Evolutionary conservation across 2,888 invertebrate genomes (phyloP).

Genomic region (Acanthosepion pharaonis): DNA sequence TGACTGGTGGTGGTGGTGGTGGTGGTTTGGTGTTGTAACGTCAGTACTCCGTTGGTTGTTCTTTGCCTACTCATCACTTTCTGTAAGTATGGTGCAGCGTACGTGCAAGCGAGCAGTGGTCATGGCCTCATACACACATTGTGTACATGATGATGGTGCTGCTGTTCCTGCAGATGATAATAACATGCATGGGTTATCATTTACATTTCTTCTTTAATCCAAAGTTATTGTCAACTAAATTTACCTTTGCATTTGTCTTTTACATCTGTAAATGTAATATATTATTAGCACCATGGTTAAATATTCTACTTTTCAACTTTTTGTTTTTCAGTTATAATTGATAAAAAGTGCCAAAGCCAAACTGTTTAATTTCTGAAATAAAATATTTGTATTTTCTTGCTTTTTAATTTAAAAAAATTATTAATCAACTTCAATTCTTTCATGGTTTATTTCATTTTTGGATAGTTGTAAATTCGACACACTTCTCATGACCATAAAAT

Average conservation of each 20-base stretch:
- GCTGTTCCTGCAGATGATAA: not conserved
- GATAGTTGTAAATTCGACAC: too few relatives aligned
- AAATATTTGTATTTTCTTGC: not conserved
- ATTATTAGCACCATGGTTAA: not conserved
- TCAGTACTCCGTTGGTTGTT: conserved; percentile 45
- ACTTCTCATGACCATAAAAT: too few relatives aligned
- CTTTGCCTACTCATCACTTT: conserved; percentile 43
- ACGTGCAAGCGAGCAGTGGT: not conserved
- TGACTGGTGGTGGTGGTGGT: not conserved
- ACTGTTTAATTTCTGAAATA: not conserved
- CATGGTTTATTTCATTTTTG: not conserved
- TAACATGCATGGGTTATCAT: conserved; percentile 33
- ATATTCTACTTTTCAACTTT: not conserved
- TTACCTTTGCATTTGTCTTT: not conserved
- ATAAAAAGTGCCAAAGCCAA: not conserved
- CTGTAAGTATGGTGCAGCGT: conserved; percentile 46
- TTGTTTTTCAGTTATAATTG: not conserved
- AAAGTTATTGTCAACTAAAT: not conserved
- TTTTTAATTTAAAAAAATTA: not conserved
- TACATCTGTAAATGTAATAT: not conserved
- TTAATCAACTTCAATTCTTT: not conserved
- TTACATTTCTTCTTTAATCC: not conserved
- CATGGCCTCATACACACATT: conserved; percentile 16
- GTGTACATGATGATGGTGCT: not conserved
- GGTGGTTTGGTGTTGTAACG: conserved; percentile 40